Conservation (phyloP, 2,888 invertebrate species). For the Lymantria dispar region DNA sequence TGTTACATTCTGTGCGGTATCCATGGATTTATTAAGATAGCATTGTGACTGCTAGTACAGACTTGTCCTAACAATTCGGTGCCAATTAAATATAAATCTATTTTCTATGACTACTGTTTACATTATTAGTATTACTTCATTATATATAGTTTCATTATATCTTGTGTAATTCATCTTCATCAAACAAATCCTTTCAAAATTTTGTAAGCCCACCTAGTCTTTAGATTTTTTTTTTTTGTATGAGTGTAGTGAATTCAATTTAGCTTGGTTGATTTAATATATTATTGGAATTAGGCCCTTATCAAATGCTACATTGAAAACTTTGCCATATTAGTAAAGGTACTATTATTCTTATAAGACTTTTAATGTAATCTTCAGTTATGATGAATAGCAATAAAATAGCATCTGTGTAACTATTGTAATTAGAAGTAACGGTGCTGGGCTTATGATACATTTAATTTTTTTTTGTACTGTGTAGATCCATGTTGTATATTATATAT, state of each 20-base stretch:
- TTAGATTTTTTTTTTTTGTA: constrained; percentile 60
- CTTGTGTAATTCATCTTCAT: constrained; percentile 34
- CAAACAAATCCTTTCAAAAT: constrained; percentile 52
- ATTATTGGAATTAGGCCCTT: constrained; percentile 67
- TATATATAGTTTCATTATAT: constrained; percentile 32
- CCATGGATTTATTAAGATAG: constrained; percentile 10
- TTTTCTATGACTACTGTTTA: constrained; percentile 41
- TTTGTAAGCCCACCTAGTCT: constrained; percentile 80
- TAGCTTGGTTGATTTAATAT: constrained; percentile 57
- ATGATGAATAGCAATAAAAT: constrained; percentile 60
- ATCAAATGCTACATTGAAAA: constrained; percentile 80
- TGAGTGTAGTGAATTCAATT: constrained; percentile 59
- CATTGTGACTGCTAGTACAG: constrained; percentile 13
- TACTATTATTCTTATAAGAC: constrained; percentile 77
- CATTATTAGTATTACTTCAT: constrained; percentile 41
- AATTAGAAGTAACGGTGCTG: constrained; percentile 79
- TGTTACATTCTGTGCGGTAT: constrained; percentile 8
- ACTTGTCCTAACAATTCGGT: constrained; percentile 32
- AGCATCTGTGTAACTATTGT: constrained; percentile 75
- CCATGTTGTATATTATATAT: constrained; percentile 57
- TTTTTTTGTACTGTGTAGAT: constrained; percentile 72
- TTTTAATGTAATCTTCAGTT: constrained; percentile 68
- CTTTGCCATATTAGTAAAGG: constrained; percentile 82
- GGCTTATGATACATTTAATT: constrained; percentile 73
- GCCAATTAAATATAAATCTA: constrained; percentile 50